phyloP scores from a whole-genome alignment of 2,888 invertebrate species.

The Xestia rhomboidea region DNA sequence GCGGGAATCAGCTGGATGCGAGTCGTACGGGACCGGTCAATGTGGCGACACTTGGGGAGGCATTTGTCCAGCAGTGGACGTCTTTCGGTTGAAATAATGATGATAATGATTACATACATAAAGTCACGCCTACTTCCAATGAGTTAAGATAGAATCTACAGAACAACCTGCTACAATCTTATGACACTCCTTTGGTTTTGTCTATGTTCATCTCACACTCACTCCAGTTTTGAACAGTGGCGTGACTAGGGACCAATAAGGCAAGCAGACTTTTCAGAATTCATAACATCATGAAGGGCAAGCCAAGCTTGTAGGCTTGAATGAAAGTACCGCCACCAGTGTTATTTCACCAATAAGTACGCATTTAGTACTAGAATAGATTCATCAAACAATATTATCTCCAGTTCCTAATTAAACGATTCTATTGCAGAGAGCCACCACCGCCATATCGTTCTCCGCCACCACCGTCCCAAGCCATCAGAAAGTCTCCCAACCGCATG shows the following conservation, averaged over 20 bases:
- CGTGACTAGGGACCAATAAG: too few relatives aligned
- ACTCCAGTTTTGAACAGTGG: neutral
- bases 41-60: too few relatives aligned
- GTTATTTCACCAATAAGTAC: neutral
- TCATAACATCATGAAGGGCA: too few relatives aligned
- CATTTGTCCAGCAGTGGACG: too few relatives aligned
- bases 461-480: constrained; percentile 82
- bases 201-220: neutral
- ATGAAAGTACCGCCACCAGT: too few relatives aligned
- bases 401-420: neutral
- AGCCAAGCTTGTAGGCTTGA: too few relatives aligned
- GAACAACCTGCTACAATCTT: neutral
- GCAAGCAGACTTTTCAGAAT: too few relatives aligned
- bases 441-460: constrained; percentile 89
- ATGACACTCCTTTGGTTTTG: neutral
- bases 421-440: constrained; percentile 85
- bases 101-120: too few relatives aligned
- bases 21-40: too few relatives aligned
- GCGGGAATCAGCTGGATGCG: too few relatives aligned
- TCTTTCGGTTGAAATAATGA: too few relatives aligned
- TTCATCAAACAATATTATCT: neutral
- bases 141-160: neutral
- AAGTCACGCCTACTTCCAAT: neutral
- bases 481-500: constrained; percentile 85
- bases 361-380: neutral